Conservation (phyloP, 2,113 vertebrate species). For the Todiramphus chloris region DNA sequence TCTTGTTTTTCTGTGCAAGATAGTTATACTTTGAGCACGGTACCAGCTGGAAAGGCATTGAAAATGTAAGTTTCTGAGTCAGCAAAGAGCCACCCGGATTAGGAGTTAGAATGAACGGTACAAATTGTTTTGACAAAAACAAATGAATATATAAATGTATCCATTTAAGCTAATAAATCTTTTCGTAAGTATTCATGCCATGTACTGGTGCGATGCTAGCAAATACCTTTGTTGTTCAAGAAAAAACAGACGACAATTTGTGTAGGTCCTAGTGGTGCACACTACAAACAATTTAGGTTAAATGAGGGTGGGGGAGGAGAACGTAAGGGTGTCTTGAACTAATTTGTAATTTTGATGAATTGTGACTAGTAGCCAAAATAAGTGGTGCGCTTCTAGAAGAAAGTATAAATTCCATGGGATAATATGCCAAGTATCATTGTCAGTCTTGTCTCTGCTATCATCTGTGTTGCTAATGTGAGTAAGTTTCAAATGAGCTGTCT, state of each 20-base stretch:
- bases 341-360: background rate
- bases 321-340: background rate
- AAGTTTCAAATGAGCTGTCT: background rate
- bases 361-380: background rate
- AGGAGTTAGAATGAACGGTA: background rate
- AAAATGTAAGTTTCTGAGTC: background rate
- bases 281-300: background rate
- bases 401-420: background rate
- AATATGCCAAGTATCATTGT: background rate
- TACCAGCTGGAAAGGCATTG: background rate
- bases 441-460: background rate
- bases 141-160: background rate
- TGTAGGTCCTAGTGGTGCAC: background rate
- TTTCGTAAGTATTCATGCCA: background rate
- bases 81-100: background rate
- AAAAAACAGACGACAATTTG: background rate
- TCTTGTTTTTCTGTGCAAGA: background rate
- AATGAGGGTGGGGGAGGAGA: background rate
- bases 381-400: background rate
- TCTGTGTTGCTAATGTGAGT: background rate
- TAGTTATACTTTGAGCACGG: background rate
- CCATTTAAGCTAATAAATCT: background rate
- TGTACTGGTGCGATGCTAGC: background rate
- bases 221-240: background rate
- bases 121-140: background rate